Conservation (phyloP, 2,797 vertebrate species). For the Thaleichthys pacificus region DNA sequence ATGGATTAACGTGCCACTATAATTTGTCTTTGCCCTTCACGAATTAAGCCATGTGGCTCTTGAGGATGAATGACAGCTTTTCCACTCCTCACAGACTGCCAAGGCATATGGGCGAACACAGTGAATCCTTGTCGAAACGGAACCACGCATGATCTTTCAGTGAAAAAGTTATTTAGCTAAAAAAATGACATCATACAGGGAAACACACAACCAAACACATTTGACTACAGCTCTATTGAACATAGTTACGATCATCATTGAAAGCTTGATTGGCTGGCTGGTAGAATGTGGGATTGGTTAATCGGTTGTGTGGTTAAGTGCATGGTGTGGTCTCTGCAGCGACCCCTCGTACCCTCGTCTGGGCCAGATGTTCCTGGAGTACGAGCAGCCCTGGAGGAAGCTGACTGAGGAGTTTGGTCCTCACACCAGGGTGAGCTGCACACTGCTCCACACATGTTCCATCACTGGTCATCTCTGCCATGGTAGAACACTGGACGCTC, state of each 20-base stretch:
- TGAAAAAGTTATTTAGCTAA: too few species aligned
- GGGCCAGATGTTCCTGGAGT: constrained; percentile 91
- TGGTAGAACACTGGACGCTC: neutral
- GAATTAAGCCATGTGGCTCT: neutral
- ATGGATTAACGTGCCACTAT: constrained; percentile 27
- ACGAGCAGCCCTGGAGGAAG: constrained; percentile 90
- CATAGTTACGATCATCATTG: neutral
- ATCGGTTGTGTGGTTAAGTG: constrained; percentile 13
- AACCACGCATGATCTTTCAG: neutral
- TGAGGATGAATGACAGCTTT: neutral
- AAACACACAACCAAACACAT: neutral
- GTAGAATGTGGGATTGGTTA: neutral
- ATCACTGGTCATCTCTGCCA: neutral
- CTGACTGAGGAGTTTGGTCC: constrained; percentile 91
- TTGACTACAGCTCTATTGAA: too few species aligned
- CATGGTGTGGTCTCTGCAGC: constrained; percentile 61
- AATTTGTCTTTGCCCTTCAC: constrained; percentile 17
- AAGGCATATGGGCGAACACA: neutral
- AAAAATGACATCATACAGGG: neutral
- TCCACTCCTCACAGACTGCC: too few species aligned
- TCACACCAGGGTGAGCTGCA: constrained; percentile 81
- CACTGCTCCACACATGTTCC: neutral
- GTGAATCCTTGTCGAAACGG: neutral
- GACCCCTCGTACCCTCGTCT: constrained; percentile 87
- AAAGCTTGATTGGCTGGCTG: neutral